Conservation (phyloP, 1,140 invertebrate species). For the Teleogryllus occipitalis region DNA sequence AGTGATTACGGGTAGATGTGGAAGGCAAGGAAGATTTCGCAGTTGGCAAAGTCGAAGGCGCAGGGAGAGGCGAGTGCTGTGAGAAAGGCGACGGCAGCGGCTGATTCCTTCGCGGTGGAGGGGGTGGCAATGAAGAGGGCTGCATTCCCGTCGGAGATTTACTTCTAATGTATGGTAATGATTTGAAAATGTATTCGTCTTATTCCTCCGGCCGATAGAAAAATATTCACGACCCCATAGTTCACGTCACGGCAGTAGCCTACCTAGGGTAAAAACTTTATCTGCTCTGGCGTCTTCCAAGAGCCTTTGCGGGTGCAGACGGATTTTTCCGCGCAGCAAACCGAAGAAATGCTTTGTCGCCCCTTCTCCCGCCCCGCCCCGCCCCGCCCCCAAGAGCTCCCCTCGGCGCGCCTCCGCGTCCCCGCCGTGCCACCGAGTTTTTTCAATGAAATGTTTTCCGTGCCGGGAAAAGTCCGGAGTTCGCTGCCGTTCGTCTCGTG, state of each 20-base stretch:
- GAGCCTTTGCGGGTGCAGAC: not conserved
- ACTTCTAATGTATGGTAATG: not conserved
- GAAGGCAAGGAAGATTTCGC: no score
- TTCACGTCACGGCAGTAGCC: not conserved
- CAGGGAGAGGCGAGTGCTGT: no score
- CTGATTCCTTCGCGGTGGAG: not conserved
- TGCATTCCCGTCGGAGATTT: not conserved
- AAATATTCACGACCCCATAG: conserved; percentile 4
- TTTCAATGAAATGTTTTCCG: not conserved
- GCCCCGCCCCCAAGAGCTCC: not conserved
- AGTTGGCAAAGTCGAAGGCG: no score
- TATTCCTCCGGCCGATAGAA: not conserved
- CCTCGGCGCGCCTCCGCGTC: not conserved
- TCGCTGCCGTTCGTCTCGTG: not conserved
- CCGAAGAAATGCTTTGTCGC: not conserved
- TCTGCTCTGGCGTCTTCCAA: not conserved
- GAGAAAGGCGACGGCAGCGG: no score
- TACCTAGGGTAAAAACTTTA: not conserved
- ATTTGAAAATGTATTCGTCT: not conserved
- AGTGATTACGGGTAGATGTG: not conserved
- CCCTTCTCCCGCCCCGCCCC: no score
- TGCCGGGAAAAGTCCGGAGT: not conserved
- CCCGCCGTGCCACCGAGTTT: not conserved
- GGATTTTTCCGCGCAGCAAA: not conserved
- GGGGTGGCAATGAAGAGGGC: not conserved